Evolutionary conservation across 2,797 vertebrate species (phyloP), one percentile per base, ranked within the genome.

Genomic region (Bradypodion ventrale): DNA sequence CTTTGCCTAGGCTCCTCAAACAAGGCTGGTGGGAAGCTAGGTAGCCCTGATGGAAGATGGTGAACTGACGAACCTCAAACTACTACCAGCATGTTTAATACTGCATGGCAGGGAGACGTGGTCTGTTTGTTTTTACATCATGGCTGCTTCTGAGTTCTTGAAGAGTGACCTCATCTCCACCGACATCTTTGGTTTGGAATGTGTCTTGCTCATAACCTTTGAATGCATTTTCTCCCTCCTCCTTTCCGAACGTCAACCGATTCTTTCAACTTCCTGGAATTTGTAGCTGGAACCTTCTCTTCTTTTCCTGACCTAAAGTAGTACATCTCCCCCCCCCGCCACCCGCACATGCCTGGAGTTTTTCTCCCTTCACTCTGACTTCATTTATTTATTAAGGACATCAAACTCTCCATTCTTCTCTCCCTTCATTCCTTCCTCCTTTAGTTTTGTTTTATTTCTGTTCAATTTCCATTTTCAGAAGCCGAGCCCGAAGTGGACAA

Each of bases 401-500:
- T 46, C 60, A 76, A 79, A 88, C 82, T 44, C 10, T 83, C 59
- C 29, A 91, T 87, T 92, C 59, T 89, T 90, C 88, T 87, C 88
- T 91, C 46, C 72, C 32, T 75, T 16, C 35, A 21, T 56, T 42
- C 59, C 75, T 42, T 16, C 27, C 46, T 76, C 59, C 52, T 59
- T 75, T 56, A 87, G 82, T 56, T 90, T 46, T 8, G n/a, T 27
- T 3, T 10, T n/a, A n/a, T n/a, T n/a, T 63, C 29, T 37, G 35
- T 21, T 70, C 29, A 9, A 37, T 82, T 94, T 89, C 86, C 90
- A 81, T 88, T 93, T 96, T 92, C 96, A 99, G 98, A 98, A 96
- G 95, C 96, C 1, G 97, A 99, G 94, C 98, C 97, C 0, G 97
- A 97, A 95, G 96, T 99, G 88, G 97, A 97, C 95, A 95, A 97